phyloP scores from a whole-genome alignment of 2,113 vertebrate species.

The Tupaia chinensis region DNA sequence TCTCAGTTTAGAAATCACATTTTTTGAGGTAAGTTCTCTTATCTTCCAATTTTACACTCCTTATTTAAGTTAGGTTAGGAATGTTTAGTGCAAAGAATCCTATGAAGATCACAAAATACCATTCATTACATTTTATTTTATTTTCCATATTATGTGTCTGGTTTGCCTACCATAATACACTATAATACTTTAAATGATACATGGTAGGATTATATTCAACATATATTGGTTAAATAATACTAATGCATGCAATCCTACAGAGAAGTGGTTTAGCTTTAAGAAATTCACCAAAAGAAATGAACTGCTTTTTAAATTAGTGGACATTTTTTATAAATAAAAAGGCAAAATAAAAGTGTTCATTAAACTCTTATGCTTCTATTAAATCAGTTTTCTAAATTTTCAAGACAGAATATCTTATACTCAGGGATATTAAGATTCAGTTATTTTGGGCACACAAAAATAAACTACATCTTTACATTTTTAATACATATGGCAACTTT shows the following conservation, averaged over 20 bases:
- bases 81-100: not conserved
- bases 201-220: not conserved
- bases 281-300: constrained; percentile 45
- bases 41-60: not conserved
- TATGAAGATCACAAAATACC: not conserved
- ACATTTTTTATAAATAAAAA: constrained; percentile 64
- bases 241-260: not conserved
- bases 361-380: constrained; percentile 74
- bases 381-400: constrained; percentile 68
- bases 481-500: constrained; percentile 65
- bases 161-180: not conserved
- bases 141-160: not conserved
- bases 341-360: constrained; percentile 66
- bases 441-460: constrained; percentile 71
- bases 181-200: not conserved
- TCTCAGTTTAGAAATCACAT: constrained; percentile 5
- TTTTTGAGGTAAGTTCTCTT: not conserved
- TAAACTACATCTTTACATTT: constrained; percentile 73
- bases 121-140: not conserved
- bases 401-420: constrained; percentile 56
- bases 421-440: constrained; percentile 61
- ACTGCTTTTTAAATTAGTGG: constrained; percentile 43
- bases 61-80: not conserved
- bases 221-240: not conserved
- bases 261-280: constrained; percentile 12